Evolutionary conservation across 2,113 vertebrate genomes (phyloP).

Genomic region (Onychorhynchus coronatus): DNA sequence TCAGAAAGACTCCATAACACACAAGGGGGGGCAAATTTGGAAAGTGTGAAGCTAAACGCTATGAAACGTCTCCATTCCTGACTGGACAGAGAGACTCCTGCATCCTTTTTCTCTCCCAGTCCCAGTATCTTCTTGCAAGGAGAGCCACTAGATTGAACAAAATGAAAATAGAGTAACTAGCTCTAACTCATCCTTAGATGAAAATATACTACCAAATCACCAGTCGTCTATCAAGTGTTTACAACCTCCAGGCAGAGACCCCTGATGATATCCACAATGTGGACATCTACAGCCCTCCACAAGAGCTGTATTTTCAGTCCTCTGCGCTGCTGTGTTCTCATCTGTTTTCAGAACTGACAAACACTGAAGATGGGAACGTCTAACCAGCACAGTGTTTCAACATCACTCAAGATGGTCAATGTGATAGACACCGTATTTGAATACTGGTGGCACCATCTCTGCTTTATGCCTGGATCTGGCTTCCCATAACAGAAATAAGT

Average conservation of each 20-base stretch:
- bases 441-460: neutral
- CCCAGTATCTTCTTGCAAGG: neutral
- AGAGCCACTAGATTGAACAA: neutral
- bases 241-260: neutral
- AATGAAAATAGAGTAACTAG: neutral
- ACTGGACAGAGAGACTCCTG: neutral
- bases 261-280: neutral
- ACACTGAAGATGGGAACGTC: neutral
- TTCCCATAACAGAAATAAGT: neutral
- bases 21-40: neutral
- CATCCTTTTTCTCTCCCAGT: neutral
- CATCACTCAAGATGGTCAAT: neutral
- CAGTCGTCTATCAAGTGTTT: neutral
- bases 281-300: neutral
- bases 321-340: neutral
- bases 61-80: neutral
- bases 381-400: neutral
- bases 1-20: neutral
- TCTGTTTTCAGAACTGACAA: neutral
- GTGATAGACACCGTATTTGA: neutral
- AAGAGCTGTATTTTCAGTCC: neutral
- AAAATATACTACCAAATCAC: neutral
- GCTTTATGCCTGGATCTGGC: neutral
- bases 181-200: neutral
- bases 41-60: neutral